A percentile compares a stretch with the other conserved stretches of the same genome.
Evolutionary conservation across 2,113 vertebrate genomes (phyloP).

Genomic region (Piaya cayana): DNA sequence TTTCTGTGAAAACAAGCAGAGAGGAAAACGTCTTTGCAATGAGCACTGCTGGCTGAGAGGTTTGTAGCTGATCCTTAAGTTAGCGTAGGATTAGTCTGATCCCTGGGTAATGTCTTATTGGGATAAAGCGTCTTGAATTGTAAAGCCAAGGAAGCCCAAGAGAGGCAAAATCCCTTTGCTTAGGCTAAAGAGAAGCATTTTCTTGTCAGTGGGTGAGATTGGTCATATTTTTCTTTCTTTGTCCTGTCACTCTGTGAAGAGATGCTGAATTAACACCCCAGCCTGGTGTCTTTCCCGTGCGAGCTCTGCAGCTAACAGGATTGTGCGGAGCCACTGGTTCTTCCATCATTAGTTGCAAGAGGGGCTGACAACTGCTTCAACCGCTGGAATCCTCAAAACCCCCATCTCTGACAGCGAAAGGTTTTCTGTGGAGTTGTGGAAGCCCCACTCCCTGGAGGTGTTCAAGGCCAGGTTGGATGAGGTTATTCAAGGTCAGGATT

Average conservation of each 20-base stretch:
- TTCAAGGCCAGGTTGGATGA: no score
- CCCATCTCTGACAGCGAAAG: neutral
- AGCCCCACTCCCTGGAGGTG: no score
- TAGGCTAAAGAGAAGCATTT: neutral
- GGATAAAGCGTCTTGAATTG: neutral
- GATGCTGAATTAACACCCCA: neutral
- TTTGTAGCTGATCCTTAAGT: neutral
- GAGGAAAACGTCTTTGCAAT: neutral
- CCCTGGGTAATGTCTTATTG: neutral
- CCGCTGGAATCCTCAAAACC: neutral
- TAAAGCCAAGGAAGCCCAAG: neutral
- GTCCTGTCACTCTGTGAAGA: neutral
- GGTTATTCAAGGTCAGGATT: no score
- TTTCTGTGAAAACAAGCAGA: neutral
- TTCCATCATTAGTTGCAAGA: neutral
- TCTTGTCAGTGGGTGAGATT: neutral
- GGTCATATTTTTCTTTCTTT: neutral
- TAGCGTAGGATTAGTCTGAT: neutral
- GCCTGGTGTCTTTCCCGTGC: accelerated
- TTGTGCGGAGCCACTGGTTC: accelerated
- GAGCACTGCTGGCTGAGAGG: accelerated
- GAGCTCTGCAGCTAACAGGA: neutral
- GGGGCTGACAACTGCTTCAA: neutral
- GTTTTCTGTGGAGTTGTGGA: neutral
- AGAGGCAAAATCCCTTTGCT: neutral